Conservation (phyloP, 2,113 vertebrate genomes). For the Cyprinus carpio region DNA sequence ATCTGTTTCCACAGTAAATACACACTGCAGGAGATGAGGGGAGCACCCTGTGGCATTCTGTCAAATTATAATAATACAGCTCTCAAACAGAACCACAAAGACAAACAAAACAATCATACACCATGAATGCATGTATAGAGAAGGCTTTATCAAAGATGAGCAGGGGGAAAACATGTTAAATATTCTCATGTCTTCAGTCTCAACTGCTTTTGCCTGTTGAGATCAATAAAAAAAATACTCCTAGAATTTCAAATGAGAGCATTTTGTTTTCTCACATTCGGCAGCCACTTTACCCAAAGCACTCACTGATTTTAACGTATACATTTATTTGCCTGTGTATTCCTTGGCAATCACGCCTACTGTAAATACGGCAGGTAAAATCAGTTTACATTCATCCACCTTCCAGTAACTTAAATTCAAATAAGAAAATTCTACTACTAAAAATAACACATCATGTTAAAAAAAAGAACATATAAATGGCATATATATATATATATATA, state of each 20-base stretch:
- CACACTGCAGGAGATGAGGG: neutral
- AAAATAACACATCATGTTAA: too few species aligned
- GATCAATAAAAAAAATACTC: neutral
- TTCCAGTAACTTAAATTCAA: neutral
- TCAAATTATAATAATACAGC: constrained; percentile 27
- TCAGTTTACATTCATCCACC: neutral
- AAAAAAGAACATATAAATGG: too few species aligned
- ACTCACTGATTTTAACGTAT: too few species aligned
- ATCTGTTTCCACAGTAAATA: constrained; percentile 30
- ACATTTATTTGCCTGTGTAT: too few species aligned
- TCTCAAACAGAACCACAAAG: neutral
- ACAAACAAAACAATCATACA: neutral
- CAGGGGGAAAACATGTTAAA: constrained; percentile 1
- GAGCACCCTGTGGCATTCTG: constrained; percentile 25
- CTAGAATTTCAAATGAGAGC: neutral
- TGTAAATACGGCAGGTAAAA: too few species aligned
- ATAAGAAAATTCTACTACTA: neutral
- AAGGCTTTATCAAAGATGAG: constrained; percentile 15
- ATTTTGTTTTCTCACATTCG: neutral
- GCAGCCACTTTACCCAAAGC: neutral
- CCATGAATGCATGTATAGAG: neutral
- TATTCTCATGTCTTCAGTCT: neutral
- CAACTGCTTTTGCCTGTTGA: neutral
- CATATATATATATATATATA: too few species aligned
- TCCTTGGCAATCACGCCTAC: too few species aligned